phyloP scores from a whole-genome alignment of 2,113 vertebrate genomes.

The Pseudois nayaur region DNA sequence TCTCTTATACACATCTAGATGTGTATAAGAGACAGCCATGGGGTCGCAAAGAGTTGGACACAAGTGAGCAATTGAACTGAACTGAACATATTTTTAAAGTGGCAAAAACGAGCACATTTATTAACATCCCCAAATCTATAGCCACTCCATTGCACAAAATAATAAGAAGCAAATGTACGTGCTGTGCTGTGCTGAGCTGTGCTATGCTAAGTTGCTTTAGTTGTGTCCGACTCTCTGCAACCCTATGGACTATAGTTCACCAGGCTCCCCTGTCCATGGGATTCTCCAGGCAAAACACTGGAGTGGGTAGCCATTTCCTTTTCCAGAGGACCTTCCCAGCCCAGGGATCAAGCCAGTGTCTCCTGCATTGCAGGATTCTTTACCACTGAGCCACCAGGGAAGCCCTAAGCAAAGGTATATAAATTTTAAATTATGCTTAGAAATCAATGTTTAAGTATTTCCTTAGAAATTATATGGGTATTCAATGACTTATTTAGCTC shows the following conservation, averaged over 20 bases:
- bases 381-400: not conserved
- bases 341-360: not conserved
- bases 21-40: no score
- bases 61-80: rapidly evolving
- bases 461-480: not conserved
- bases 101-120: not conserved
- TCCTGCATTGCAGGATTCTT: not conserved
- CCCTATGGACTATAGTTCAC: not conserved
- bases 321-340: not conserved
- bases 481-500: not conserved
- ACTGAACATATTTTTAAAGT: not conserved
- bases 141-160: not conserved
- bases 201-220: not conserved
- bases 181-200: not conserved
- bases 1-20: no score
- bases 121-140: not conserved
- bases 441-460: not conserved
- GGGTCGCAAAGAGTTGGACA: rapidly evolving
- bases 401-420: not conserved
- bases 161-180: not conserved
- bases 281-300: not conserved
- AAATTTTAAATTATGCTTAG: not conserved
- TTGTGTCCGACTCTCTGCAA: not conserved
- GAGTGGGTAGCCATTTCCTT: not conserved
- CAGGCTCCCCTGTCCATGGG: not conserved